A percentile compares a stretch with the other conserved stretches of the same genome.
Conservation (phyloP, 2,113 vertebrate species). For the Jacana jacana region DNA sequence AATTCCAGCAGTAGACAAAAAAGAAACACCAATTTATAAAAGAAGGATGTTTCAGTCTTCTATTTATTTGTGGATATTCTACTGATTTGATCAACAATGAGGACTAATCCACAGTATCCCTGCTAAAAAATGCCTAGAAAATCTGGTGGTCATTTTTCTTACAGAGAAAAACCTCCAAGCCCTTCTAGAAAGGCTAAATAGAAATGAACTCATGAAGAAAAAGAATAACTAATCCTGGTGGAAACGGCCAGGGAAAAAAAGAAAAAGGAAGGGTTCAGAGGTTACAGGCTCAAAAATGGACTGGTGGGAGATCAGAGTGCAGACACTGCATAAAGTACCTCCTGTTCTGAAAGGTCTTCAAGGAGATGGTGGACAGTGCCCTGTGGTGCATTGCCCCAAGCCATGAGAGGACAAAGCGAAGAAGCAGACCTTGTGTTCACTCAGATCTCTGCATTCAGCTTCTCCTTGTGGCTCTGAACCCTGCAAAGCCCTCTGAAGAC, state of each 20-base stretch:
- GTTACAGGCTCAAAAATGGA: neutral
- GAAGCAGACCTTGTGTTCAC: neutral
- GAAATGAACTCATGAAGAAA: neutral
- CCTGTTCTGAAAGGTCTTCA: neutral
- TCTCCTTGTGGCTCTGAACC: neutral
- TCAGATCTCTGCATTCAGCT: neutral
- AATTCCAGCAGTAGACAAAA: conserved; percentile 25
- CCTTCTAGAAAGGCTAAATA: neutral
- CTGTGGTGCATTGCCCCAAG: fast-evolving
- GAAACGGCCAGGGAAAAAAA: neutral
- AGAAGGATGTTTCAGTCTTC: neutral
- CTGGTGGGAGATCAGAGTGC: neutral
- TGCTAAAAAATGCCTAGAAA: neutral
- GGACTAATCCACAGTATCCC: neutral
- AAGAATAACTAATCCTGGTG: neutral
- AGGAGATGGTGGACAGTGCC: neutral
- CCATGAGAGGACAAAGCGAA: neutral
- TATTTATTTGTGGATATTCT: neutral
- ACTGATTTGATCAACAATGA: neutral
- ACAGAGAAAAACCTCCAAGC: neutral
- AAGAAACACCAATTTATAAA: neutral
- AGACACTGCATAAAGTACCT: neutral
- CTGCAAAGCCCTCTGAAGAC: neutral
- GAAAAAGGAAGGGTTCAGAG: neutral
- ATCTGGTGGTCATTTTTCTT: neutral